Conservation (phyloP, 2,797 vertebrate species). For the Tympanoctomys barrerae region DNA sequence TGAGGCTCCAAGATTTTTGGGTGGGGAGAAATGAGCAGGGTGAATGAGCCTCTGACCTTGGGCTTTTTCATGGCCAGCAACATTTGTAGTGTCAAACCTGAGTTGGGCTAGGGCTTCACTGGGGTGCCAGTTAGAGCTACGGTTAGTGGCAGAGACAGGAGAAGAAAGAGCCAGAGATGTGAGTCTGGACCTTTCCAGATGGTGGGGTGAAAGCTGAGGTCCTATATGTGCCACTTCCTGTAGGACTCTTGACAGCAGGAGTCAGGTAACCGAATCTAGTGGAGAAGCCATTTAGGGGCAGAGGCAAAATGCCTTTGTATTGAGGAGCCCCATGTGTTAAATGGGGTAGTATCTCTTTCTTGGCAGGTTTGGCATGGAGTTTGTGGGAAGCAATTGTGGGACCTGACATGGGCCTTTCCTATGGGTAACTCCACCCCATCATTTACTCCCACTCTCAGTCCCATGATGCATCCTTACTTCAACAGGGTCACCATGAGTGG, state of each 20-base stretch:
- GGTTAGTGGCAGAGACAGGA: not conserved
- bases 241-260: not conserved
- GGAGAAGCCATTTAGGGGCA: constrained; percentile 17
- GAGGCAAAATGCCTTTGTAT: not conserved
- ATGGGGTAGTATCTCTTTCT: not conserved
- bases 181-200: not conserved
- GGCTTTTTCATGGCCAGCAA: not conserved
- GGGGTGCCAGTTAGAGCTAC: not conserved
- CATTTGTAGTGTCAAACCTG: not conserved
- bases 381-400: not conserved
- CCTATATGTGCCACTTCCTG: not conserved
- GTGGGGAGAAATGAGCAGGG: not conserved
- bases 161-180: not conserved
- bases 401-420: not conserved
- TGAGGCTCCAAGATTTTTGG: not conserved
- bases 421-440: not conserved
- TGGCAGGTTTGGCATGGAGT: not conserved
- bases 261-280: not conserved
- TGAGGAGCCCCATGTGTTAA: not conserved
- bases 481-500: not conserved
- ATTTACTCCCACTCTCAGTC: not conserved
- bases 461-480: not conserved
- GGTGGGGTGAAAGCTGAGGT: not conserved
- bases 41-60: not conserved
- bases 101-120: not conserved